phyloP scores from a whole-genome alignment of 2,113 vertebrate genomes.

The Notiomystis cincta region DNA sequence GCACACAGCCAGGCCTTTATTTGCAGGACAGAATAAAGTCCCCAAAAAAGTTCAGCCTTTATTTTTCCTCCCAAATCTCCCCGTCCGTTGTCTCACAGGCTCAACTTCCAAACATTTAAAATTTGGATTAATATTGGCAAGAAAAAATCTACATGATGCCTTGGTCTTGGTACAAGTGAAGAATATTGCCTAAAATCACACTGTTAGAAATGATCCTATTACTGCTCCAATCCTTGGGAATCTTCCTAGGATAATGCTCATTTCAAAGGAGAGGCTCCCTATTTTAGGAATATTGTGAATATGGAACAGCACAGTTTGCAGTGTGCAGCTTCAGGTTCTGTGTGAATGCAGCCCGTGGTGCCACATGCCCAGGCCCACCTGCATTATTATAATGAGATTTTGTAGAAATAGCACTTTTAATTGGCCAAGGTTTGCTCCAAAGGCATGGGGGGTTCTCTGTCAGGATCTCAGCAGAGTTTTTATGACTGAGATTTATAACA shows the following conservation, averaged over 20 bases:
- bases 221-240: background rate
- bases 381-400: accelerated
- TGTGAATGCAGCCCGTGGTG: accelerated
- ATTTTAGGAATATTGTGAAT: accelerated
- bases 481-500: background rate
- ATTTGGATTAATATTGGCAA: background rate
- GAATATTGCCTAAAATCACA: background rate
- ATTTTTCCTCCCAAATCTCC: background rate
- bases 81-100: background rate
- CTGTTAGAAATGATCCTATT: background rate
- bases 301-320: background rate
- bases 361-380: background rate
- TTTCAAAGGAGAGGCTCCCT: background rate
- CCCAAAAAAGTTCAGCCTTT: background rate
- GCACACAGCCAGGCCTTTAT: background rate
- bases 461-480: background rate
- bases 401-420: background rate
- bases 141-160: background rate
- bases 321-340: accelerated
- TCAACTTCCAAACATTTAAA: background rate
- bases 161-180: background rate
- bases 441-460: accelerated
- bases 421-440: background rate
- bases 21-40: background rate
- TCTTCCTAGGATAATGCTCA: background rate